Conservation (phyloP, 1,140 invertebrate species). For the Chionoecetes opilio region DNA sequence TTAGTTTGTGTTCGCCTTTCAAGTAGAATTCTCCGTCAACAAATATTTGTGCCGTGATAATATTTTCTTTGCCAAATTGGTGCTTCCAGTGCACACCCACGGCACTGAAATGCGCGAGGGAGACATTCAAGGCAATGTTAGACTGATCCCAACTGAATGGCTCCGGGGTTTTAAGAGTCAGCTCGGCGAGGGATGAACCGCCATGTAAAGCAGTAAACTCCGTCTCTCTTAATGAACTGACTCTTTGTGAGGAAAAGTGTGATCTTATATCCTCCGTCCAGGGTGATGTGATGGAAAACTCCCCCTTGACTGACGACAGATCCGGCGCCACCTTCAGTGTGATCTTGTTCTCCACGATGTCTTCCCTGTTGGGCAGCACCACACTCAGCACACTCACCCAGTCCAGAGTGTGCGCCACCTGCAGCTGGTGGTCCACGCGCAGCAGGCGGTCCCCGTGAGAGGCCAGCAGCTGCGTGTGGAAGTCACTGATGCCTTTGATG, state of each 20-base stretch:
- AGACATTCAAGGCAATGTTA: neutral
- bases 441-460: conserved; percentile 9
- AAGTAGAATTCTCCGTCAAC: conserved; percentile 37
- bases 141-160: conserved; percentile 18
- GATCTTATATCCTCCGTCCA: conserved; percentile 51
- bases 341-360: neutral
- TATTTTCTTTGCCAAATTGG: neutral
- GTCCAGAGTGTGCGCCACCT: neutral
- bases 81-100: conserved; percentile 49
- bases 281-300: conserved; percentile 31
- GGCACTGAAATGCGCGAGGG: neutral
- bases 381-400: neutral
- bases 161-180: neutral
- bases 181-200: neutral
- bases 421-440: conserved; percentile 43
- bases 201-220: neutral
- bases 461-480: conserved; percentile 39
- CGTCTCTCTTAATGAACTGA: neutral
- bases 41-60: neutral
- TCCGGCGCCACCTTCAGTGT: neutral
- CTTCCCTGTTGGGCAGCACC: neutral
- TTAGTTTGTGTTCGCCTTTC: conserved; percentile 41
- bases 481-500: conserved; percentile 1
- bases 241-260: neutral
- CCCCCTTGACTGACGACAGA: neutral